Conservation (phyloP, 2,113 vertebrate genomes). For the Excalfactoria chinensis region DNA sequence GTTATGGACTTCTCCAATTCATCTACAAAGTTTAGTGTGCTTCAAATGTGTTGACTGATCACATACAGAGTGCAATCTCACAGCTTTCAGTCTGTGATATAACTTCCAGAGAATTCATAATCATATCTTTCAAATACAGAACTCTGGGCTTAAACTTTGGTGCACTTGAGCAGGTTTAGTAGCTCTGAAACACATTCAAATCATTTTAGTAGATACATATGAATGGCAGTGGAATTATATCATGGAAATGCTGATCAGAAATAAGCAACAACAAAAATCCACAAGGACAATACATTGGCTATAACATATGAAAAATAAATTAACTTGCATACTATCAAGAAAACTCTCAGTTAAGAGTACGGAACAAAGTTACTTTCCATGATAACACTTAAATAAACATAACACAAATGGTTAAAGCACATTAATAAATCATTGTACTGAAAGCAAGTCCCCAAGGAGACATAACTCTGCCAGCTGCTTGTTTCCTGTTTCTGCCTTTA, state of each 20-base stretch:
- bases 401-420: background rate
- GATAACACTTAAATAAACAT: conserved; percentile 12
- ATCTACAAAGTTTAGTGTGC: background rate
- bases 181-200: background rate
- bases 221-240: background rate
- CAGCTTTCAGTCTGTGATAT: background rate
- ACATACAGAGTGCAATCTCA: accelerated
- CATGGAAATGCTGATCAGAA: background rate
- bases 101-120: background rate
- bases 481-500: conserved; percentile 40
- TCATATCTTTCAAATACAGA: background rate
- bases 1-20: background rate
- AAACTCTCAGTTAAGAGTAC: background rate
- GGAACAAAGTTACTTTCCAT: background rate
- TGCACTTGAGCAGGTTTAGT: background rate
- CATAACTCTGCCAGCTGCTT: background rate
- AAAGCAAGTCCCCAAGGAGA: conserved; percentile 40
- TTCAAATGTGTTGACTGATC: background rate
- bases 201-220: background rate
- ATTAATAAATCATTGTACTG: conserved; percentile 8
- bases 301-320: background rate
- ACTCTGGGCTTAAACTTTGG: background rate
- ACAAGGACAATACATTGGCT: background rate
- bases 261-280: too few relatives aligned
- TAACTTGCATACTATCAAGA: background rate